Conservation (phyloP, 1,140 invertebrate genomes). For the Cataglyphis hispanica region DNA sequence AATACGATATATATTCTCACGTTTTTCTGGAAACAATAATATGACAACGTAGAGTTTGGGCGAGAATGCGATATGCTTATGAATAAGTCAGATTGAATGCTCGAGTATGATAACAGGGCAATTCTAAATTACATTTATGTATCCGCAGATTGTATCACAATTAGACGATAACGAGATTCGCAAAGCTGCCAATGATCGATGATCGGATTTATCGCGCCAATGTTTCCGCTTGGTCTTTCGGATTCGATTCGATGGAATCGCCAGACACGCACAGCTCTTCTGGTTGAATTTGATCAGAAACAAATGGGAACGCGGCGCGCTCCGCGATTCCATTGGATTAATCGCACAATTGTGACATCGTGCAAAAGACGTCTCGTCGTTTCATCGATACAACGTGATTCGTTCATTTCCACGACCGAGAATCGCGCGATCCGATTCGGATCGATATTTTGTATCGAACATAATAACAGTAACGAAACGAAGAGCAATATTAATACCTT, state of each 20-base stretch:
- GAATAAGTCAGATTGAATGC: constrained; percentile 18
- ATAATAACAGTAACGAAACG: constrained; percentile 63
- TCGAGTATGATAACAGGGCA: not conserved
- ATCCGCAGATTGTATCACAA: constrained; percentile 10
- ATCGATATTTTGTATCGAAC: not conserved
- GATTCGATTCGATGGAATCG: constrained; percentile 13
- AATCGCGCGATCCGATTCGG: constrained; percentile 43
- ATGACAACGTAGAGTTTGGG: not conserved
- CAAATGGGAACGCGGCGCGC: constrained; percentile 42
- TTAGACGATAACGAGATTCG: constrained; percentile 31
- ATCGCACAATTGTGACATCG: constrained; percentile 61
- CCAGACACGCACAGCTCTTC: constrained; percentile 21
- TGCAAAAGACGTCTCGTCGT: constrained; percentile 45
- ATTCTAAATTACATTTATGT: constrained; percentile 30
- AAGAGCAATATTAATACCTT: constrained; percentile 29
- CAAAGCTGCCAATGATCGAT: constrained; percentile 24
- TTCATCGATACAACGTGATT: constrained; percentile 42
- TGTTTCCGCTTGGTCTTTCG: constrained; percentile 33
- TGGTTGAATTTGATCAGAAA: constrained; percentile 39
- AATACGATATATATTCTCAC: not conserved
- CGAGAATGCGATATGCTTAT: not conserved
- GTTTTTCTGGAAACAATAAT: constrained; percentile 21
- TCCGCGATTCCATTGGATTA: constrained; percentile 50
- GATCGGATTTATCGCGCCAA: constrained; percentile 12
- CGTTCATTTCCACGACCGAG: constrained; percentile 60